Conservation (phyloP, 2,797 vertebrate species). For the Crax fasciolata region DNA sequence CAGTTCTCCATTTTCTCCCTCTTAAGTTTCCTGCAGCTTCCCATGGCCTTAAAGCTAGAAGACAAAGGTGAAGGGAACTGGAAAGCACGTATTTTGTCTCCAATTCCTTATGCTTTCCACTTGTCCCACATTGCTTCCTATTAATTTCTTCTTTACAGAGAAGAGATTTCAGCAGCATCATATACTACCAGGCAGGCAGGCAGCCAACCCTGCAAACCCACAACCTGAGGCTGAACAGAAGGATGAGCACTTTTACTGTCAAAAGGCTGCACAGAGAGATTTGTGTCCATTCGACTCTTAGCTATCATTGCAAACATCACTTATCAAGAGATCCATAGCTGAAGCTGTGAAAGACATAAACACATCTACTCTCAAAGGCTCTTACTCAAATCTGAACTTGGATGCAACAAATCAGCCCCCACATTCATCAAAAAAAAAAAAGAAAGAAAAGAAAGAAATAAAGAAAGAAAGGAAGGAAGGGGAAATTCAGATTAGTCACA, state of each 20-base stretch:
- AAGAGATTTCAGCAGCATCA: not conserved
- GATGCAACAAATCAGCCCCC: constrained; percentile 83
- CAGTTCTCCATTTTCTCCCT: not conserved
- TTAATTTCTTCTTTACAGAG: not conserved
- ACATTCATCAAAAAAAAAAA: constrained; percentile 62
- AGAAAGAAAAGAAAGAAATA: constrained; percentile 17
- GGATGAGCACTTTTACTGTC: not conserved
- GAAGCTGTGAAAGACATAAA: constrained; percentile 58
- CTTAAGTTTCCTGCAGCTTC: not conserved
- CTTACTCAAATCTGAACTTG: constrained; percentile 83
- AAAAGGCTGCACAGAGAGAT: not conserved
- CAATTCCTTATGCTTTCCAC: not conserved
- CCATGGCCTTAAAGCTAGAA: not conserved
- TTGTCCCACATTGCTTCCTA: not conserved
- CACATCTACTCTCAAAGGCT: constrained; percentile 62
- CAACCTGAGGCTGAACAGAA: not conserved
- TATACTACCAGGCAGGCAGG: not conserved
- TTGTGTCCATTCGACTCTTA: not conserved
- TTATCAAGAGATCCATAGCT: not conserved
- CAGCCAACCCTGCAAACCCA: not conserved
- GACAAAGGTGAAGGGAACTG: not conserved
- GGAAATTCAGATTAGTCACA: constrained; percentile 87
- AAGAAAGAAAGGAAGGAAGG: constrained; percentile 80
- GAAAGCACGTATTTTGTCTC: not conserved
- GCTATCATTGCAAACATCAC: constrained; percentile 2